Evolutionary conservation across 2,113 vertebrate species (phyloP), one percentile per base, ranked within the genome.

Genomic region (Eclectus roratus): DNA sequence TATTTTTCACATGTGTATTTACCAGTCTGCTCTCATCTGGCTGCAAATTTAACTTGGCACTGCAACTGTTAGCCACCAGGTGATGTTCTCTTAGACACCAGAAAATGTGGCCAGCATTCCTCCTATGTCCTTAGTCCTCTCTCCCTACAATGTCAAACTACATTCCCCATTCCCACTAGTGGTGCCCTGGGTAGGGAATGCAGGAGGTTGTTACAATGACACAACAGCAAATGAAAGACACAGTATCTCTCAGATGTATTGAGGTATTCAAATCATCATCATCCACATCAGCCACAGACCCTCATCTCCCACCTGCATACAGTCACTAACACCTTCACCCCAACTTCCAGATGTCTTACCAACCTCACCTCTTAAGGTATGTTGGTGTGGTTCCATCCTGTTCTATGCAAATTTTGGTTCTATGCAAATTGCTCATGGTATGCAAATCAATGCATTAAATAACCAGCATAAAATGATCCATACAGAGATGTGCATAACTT

Each of bases 401-500:
- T 50, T 64, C 28, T 53, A 44, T 80, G 80, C 44, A 91, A 68
- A 94, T 85, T 55, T 69, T 65, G 11, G 27, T 89, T 82, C 65
- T 82, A 73, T 85, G 90, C 63, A 93, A 91, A 92, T 84, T 80
- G 29, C 78, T 88, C 89, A 91, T 53, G 87, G 47, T 91, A 95
- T 97, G 94, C 52, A 97, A 97, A 96, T 94, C 33, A 69, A 17
- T 82, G 52, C 93, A 94, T 96, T 93, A 89, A 94, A 91, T 95
- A 96, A 92, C 93, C 61, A 94, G 58, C 89, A 97, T 87, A 72
- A 87, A 92, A 66, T 89, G 87, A 95, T 93, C 96, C 94, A 95
- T 93, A 92, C 8, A 5, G 94, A 87, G 87, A 94, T 94, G 91
- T 94, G 91, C 91, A 95, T 95, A 96, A 96, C 84, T 97, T 97